Evolutionary conservation across 2,113 vertebrate genomes (phyloP).

Genomic region (Aplodontia rufa): DNA sequence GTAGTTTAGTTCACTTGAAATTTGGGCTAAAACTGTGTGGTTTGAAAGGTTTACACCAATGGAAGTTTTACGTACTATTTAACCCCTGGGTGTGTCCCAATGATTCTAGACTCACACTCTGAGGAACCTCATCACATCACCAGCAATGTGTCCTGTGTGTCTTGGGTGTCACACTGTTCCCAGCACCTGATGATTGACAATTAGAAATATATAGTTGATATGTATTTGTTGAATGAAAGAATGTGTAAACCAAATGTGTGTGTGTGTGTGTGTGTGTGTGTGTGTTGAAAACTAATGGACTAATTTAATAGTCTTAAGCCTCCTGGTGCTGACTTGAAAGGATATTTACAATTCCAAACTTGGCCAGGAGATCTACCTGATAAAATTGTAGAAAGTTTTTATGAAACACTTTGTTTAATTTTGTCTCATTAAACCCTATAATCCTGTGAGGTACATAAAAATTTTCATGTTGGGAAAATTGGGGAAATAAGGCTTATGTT

Average conservation of each 20-base stretch:
- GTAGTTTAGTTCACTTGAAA: slow-evolving; percentile 41
- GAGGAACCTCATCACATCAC: background rate
- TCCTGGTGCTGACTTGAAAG: slow-evolving; percentile 5
- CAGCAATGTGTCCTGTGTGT: background rate
- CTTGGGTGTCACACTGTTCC: background rate
- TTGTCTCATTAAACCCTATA: background rate
- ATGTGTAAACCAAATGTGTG: background rate
- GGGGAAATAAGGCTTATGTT: background rate
- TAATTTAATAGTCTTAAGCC: background rate
- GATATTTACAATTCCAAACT: background rate
- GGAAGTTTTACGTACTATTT: background rate
- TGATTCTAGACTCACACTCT: background rate
- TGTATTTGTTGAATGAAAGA: slow-evolving; percentile 16
- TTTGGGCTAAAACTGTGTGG: background rate
- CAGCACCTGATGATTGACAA: background rate
- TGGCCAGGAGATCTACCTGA: background rate
- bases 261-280: background rate
- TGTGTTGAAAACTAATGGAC: background rate
- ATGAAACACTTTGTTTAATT: slow-evolving; percentile 22
- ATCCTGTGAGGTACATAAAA: background rate
- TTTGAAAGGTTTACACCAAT: slow-evolving; percentile 16
- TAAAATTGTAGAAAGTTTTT: background rate
- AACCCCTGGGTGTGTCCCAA: background rate
- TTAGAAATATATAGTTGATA: background rate
- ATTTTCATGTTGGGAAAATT: background rate